Conservation (phyloP, 2,888 invertebrate species). For the Dusona sp. region DNA sequence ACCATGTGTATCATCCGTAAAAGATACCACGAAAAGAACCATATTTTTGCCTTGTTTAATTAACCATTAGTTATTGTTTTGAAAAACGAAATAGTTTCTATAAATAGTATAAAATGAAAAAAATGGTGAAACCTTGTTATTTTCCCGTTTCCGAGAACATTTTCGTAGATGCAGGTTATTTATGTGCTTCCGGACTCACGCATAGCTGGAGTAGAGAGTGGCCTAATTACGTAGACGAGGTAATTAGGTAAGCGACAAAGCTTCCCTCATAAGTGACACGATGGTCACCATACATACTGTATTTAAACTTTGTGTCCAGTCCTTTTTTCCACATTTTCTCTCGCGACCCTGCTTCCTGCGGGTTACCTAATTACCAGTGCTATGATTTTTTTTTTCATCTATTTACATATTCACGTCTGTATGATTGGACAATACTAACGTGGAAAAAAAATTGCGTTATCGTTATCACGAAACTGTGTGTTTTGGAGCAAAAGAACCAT, state of each 20-base stretch:
- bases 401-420: neutral
- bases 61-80: neutral
- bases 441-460: neutral
- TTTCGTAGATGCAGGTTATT: neutral
- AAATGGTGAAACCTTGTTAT: neutral
- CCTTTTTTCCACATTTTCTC: constrained; percentile 5
- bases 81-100: too few species aligned
- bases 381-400: neutral
- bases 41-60: too few species aligned
- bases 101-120: neutral
- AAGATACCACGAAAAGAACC: too few species aligned
- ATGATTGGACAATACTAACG: constrained; percentile 4
- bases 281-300: constrained; percentile 16
- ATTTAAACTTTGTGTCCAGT: constrained; percentile 11
- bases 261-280: constrained; percentile 24
- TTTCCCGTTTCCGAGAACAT: neutral
- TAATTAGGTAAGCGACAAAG: constrained; percentile 44
- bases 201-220: neutral
- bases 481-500: neutral
- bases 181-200: constrained; percentile 1
- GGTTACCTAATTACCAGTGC: neutral
- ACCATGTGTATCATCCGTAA: too few species aligned
- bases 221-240: constrained; percentile 35
- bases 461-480: neutral
- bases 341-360: neutral